Evolutionary conservation across 2,113 vertebrate species (phyloP).

Genomic region (Triplophysa tibetana): DNA sequence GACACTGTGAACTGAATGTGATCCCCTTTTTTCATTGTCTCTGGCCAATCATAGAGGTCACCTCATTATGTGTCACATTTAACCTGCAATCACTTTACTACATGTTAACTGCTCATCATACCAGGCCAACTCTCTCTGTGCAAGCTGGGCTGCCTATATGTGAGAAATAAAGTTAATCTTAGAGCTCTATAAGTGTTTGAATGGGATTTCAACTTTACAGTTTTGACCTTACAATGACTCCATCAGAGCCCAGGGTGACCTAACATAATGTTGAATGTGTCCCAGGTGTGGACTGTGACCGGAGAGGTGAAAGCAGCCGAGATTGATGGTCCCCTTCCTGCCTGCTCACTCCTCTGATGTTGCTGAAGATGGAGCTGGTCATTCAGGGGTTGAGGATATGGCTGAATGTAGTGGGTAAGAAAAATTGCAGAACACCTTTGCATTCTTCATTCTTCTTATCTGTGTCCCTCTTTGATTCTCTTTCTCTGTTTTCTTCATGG

Average conservation of each 20-base stretch:
- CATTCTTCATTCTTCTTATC: neutral
- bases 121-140: neutral
- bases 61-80: neutral
- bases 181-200: slow-evolving; percentile 39
- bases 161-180: slow-evolving; percentile 49
- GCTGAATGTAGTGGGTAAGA: slow-evolving; percentile 52
- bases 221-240: slow-evolving; percentile 61
- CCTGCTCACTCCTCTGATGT: slow-evolving; percentile 56
- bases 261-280: slow-evolving; percentile 64
- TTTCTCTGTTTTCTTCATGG: slow-evolving; percentile 2
- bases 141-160: slow-evolving; percentile 24
- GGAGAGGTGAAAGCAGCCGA: slow-evolving; percentile 61
- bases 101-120: slow-evolving; percentile 33
- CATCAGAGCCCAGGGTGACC: slow-evolving; percentile 56
- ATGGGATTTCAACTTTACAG: slow-evolving; percentile 54
- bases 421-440: slow-evolving; percentile 54
- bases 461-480: slow-evolving; percentile 3
- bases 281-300: slow-evolving; percentile 67
- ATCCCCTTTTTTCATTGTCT: neutral
- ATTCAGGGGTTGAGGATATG: slow-evolving; percentile 11
- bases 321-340: slow-evolving; percentile 68
- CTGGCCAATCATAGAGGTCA: slow-evolving; percentile 8
- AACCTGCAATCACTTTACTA: neutral
- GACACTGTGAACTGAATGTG: neutral
- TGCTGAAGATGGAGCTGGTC: slow-evolving; percentile 17